Percentiles rank a stretch among this genome's conserved stretches.
Conservation (phyloP, 2,113 vertebrate genomes). For the Alethe diademata region DNA sequence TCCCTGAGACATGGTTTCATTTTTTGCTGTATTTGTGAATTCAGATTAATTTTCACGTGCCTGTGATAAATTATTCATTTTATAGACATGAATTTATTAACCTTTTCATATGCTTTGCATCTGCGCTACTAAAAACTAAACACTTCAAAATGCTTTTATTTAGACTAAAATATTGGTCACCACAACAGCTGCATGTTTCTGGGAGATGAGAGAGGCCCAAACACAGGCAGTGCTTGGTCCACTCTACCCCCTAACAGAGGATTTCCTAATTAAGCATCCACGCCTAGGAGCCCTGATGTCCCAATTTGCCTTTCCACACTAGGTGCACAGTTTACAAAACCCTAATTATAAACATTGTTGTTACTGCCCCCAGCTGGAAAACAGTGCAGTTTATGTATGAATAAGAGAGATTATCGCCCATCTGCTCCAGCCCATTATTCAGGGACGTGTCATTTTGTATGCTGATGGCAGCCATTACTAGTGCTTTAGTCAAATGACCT, state of each 20-base stretch:
- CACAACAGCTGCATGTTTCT: not conserved
- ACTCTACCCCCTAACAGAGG: not conserved
- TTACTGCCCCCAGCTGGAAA: constrained; percentile 80
- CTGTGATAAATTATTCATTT: not conserved
- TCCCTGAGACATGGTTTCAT: not conserved
- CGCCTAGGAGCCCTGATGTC: constrained; percentile 19
- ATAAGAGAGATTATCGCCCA: constrained; percentile 74
- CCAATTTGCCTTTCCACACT: constrained; percentile 65
- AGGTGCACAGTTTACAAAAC: constrained; percentile 55
- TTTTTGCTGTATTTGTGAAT: not conserved
- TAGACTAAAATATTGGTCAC: constrained; percentile 23
- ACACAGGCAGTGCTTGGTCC: not conserved
- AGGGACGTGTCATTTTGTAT: constrained; percentile 66
- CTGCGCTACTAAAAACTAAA: not conserved
- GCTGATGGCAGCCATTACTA: constrained; percentile 63
- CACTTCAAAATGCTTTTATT: not conserved
- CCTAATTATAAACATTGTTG: constrained; percentile 72
- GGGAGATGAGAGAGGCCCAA: constrained; percentile 34
- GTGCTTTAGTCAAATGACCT: constrained; percentile 46
- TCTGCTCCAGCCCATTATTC: constrained; percentile 76
- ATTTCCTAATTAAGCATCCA: constrained; percentile 68
- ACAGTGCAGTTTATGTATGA: constrained; percentile 71
- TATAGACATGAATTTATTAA: not conserved
- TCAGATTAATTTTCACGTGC: not conserved
- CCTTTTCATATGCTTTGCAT: not conserved